These are phyloP conservation scores for Ardeotis arabs DNA, from an alignment of 2,113 vertebrate species.

Conservation along the genomic window DNA sequence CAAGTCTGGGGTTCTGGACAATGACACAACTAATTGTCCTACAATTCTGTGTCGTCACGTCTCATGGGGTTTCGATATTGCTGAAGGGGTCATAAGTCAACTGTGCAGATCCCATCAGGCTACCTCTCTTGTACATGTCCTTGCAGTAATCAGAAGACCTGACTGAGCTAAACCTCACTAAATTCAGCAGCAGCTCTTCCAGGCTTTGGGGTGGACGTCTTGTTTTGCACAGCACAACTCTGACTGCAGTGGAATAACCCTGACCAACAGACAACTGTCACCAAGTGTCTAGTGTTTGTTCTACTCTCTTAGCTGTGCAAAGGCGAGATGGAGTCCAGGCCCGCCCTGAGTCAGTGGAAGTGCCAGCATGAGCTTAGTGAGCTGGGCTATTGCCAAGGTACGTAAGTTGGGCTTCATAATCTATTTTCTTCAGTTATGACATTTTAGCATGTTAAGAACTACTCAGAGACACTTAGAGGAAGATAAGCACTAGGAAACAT, in stretches of 20 bases:
- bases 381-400: background rate
- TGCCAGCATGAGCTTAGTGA: background rate
- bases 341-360: background rate
- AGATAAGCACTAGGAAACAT: constrained; percentile 12
- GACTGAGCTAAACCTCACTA: background rate
- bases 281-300: background rate
- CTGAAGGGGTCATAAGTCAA: background rate
- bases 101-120: background rate
- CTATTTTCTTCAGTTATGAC: background rate
- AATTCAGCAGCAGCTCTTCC: background rate
- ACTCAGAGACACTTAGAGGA: background rate
- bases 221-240: background rate
- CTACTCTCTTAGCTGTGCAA: background rate
- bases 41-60: background rate
- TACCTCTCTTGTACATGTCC: background rate
- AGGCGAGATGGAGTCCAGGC: background rate
- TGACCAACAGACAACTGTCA: background rate
- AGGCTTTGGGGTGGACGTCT: background rate
- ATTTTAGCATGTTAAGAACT: background rate
- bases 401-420: background rate
- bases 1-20: background rate
- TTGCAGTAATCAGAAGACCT: background rate
- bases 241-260: background rate
- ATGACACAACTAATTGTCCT: constrained; percentile 3
- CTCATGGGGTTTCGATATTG: background rate